Percentiles rank a stretch among this genome's conserved stretches.
Evolutionary conservation across 92 coral and sea anemone species (phyloP).

Genomic region (Pocillopora grandis): DNA sequence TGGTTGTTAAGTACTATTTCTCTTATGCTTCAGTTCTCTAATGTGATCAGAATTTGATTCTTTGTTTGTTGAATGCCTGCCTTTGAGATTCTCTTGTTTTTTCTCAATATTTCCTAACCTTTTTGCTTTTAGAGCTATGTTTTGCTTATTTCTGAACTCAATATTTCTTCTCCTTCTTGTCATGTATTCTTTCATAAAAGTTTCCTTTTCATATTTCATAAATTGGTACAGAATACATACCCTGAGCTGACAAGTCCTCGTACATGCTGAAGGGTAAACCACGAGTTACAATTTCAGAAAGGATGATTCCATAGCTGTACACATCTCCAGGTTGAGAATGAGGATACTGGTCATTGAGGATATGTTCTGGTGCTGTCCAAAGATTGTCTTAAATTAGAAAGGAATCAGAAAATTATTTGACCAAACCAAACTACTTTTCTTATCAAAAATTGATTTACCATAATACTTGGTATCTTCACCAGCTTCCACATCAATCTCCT

Average conservation of each 20-base stretch:
- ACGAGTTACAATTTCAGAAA: constrained; percentile 74
- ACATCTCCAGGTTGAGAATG: constrained; percentile 72
- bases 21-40: too few relatives aligned
- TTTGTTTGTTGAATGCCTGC: too few relatives aligned
- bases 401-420: not conserved
- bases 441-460: constrained; percentile 12
- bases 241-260: constrained; percentile 67
- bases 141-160: too few relatives aligned
- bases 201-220: too few relatives aligned
- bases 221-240: constrained; percentile 23
- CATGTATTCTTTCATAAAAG: too few relatives aligned
- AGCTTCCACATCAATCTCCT: constrained; percentile 74
- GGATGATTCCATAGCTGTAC: constrained; percentile 72
- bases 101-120: too few relatives aligned
- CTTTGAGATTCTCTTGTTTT: too few relatives aligned
- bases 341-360: constrained; percentile 56
- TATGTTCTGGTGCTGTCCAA: constrained; percentile 87
- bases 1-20: too few relatives aligned
- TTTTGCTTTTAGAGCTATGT: too few relatives aligned
- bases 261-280: constrained; percentile 80
- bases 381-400: constrained; percentile 51
- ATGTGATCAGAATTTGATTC: too few relatives aligned
- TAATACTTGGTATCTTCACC: constrained; percentile 70
- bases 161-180: too few relatives aligned
- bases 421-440: not conserved